phyloP scores from a whole-genome alignment of 2,888 invertebrate species.

The Orchesellides sinensis region DNA sequence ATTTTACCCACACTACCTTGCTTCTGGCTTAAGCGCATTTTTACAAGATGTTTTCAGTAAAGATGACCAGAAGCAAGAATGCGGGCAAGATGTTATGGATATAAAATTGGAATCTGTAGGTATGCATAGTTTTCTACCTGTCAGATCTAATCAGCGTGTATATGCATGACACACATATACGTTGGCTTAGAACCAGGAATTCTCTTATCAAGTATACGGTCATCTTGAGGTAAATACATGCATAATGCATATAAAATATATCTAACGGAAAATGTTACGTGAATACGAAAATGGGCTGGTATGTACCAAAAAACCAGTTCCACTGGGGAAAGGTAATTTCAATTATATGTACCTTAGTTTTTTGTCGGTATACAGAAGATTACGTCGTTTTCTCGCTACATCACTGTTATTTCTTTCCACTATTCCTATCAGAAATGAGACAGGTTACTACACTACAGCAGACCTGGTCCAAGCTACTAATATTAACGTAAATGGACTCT shows the following conservation, averaged over 20 bases:
- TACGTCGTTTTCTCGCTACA: slow-evolving; percentile 24
- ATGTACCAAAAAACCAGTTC: background rate
- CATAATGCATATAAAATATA: no score
- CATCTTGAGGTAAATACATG: no score
- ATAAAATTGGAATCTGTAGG: no score
- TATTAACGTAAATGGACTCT: background rate
- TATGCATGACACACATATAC: no score
- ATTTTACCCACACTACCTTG: slow-evolving; percentile 2
- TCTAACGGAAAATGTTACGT: no score
- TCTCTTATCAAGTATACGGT: no score
- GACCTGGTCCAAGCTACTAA: background rate
- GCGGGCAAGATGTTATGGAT: no score
- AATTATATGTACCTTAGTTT: slow-evolving; percentile 11
- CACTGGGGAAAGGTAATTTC: slow-evolving; percentile 1
- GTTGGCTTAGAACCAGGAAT: no score
- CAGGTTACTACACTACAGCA: no score
- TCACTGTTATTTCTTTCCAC: background rate
- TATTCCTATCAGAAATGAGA: slow-evolving; percentile 9
- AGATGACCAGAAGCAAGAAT: background rate
- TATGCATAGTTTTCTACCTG: no score
- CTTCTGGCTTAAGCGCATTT: slow-evolving; percentile 1
- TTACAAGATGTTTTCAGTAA: background rate
- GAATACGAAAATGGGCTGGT: no score
- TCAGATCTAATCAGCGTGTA: no score
- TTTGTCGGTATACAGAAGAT: slow-evolving; percentile 9